phyloP scores from a whole-genome alignment of 2,797 vertebrate species.

The Phrynocephalus forsythii region DNA sequence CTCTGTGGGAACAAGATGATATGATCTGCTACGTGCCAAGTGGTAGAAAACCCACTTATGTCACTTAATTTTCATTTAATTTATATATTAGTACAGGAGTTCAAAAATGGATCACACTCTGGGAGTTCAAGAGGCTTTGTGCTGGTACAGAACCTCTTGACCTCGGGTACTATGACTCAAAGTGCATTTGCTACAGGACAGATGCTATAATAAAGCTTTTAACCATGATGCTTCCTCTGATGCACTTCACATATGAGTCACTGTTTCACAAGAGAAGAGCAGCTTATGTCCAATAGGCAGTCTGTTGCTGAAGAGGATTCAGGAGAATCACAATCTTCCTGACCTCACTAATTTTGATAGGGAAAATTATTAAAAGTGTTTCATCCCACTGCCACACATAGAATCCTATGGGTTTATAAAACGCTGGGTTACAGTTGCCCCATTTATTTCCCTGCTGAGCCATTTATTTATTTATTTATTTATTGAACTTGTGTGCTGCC shows the following conservation, averaged over 20 bases:
- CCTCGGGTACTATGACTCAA: conserved; percentile 7
- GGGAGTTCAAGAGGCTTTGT: conserved; percentile 39
- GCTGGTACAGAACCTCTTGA: not conserved
- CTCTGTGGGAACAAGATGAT: conserved; percentile 20
- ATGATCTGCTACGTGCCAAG: not conserved
- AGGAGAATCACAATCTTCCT: not conserved
- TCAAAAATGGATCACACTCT: not conserved
- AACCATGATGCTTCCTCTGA: not conserved
- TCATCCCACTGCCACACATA: not conserved
- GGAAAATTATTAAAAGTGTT: not conserved
- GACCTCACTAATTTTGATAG: not conserved
- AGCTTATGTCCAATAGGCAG: not conserved
- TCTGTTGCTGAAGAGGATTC: not conserved
- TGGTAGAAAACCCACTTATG: conserved; percentile 34
- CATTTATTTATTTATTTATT: too few species aligned
- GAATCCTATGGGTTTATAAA: not conserved
- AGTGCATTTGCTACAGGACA: not conserved
- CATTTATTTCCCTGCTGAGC: not conserved
- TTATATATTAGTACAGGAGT: conserved; percentile 13
- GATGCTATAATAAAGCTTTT: not conserved
- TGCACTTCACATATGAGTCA: not conserved
- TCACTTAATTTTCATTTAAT: conserved; percentile 27
- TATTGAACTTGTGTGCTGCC: too few species aligned
- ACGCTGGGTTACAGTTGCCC: not conserved
- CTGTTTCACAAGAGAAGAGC: conserved; percentile 15